phyloP scores from a whole-genome alignment of 92 coral and sea anemone species.

The Zoanthus gigantus region DNA sequence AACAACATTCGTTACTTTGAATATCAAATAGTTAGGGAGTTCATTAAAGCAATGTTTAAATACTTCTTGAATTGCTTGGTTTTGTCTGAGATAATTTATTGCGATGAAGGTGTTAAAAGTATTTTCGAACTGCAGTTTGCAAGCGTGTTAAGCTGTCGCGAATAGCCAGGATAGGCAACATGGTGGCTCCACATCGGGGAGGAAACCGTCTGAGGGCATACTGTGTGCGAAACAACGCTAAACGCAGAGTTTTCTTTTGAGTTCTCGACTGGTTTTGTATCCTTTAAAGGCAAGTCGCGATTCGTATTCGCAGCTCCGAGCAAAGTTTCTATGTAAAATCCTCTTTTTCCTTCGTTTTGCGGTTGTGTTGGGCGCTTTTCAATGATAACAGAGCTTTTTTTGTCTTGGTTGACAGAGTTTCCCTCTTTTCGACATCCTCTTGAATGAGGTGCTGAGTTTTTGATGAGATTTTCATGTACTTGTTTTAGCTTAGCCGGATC shows the following conservation, averaged over 20 bases:
- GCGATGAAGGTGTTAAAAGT: neutral
- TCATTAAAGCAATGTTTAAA: neutral
- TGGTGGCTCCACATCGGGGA: neutral
- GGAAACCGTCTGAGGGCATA: neutral
- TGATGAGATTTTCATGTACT: neutral
- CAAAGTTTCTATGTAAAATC: constrained; percentile 41
- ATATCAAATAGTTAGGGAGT: neutral
- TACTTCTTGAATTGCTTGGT: neutral
- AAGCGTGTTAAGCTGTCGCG: neutral
- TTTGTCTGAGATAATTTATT: neutral
- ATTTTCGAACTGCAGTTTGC: constrained; percentile 20
- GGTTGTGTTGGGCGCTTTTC: neutral
- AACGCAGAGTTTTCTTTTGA: constrained; percentile 33
- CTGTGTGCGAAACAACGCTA: constrained; percentile 12
- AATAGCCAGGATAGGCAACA: neutral
- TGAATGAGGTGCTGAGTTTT: neutral
- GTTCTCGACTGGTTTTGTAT: neutral
- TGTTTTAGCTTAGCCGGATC: neutral
- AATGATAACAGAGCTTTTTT: neutral
- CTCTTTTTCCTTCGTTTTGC: constrained; percentile 13
- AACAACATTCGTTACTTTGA: neutral
- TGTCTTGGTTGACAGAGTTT: neutral
- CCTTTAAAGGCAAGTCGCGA: constrained; percentile 9
- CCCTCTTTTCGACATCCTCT: neutral
- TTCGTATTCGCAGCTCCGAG: constrained; percentile 23